These are phyloP conservation scores for Apis mellifera DNA, from an alignment of 1,140 invertebrate genomes.

Conservation along the genomic window DNA sequence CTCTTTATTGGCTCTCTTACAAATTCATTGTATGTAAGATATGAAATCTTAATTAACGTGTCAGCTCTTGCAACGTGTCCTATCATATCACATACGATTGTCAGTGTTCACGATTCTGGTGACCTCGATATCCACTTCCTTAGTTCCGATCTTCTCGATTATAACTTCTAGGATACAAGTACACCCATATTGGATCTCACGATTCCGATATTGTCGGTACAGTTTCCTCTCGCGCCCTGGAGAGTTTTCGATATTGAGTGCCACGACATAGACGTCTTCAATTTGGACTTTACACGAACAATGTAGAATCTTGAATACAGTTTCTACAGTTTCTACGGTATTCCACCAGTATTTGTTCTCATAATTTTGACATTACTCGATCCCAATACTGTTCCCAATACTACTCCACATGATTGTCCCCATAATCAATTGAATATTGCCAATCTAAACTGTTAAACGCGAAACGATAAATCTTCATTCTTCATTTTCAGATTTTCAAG, in stretches of 20 bases:
- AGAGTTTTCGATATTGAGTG: neutral
- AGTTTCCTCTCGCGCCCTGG: neutral
- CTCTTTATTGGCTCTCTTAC: no score
- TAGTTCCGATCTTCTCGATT: neutral
- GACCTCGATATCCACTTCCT: neutral
- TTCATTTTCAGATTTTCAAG: no score
- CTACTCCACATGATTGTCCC: no score
- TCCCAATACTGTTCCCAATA: no score
- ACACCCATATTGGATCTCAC: neutral
- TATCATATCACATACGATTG: neutral
- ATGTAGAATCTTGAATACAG: neutral
- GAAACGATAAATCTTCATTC: no score
- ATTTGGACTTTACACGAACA: neutral
- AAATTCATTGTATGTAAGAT: no score
- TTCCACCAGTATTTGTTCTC: neutral
- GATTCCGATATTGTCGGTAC: constrained; percentile 2
- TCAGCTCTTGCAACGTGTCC: no score
- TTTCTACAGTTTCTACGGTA: neutral
- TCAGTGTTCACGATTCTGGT: neutral
- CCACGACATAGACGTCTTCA: neutral
- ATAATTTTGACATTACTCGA: neutral
- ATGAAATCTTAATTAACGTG: neutral
- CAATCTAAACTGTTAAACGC: no score
- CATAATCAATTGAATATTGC: no score
- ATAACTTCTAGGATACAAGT: neutral